Evolutionary conservation across 1,140 invertebrate genomes (phyloP).

Genomic region (Pseudomyrmex pallidus): DNA sequence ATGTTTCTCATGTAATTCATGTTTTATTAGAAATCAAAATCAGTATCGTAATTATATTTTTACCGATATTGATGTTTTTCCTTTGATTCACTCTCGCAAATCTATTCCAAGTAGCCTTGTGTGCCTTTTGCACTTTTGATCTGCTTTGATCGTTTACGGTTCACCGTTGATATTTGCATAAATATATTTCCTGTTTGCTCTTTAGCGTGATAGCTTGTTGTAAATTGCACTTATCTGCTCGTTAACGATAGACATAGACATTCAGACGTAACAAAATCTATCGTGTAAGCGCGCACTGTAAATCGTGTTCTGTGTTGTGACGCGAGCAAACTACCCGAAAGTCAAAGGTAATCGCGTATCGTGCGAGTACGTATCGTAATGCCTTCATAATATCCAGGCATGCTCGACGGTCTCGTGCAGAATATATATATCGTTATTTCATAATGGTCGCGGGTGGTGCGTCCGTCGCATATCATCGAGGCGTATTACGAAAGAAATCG

Average conservation of each 20-base stretch:
- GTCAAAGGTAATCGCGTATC: constrained; percentile 43
- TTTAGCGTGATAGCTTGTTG: constrained; percentile 43
- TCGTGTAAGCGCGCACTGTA: constrained; percentile 39
- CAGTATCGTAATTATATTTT: not conserved
- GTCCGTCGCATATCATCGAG: constrained; percentile 70
- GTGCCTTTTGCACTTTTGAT: constrained; percentile 10
- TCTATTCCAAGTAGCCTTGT: constrained; percentile 8
- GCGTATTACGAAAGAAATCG: constrained; percentile 75
- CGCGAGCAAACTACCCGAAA: constrained; percentile 9
- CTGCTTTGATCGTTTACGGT: constrained; percentile 18
- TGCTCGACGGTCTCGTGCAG: constrained; percentile 35
- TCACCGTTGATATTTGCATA: constrained; percentile 44
- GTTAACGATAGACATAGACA: constrained; percentile 41
- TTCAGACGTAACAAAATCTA: constrained; percentile 47
- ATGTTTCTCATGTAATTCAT: too few relatives aligned
- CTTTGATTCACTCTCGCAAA: not conserved
- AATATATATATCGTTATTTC: constrained; percentile 75
- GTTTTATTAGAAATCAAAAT: too few relatives aligned
- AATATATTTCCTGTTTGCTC: constrained; percentile 23
- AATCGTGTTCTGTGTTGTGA: constrained; percentile 50
- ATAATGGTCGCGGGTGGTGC: constrained; percentile 72
- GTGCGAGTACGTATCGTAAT: constrained; percentile 63
- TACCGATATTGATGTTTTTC: not conserved
- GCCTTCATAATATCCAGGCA: constrained; percentile 32
- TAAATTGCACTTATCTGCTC: constrained; percentile 51